Percentiles rank a stretch among this genome's conserved stretches.
Conservation (phyloP, 2,888 invertebrate genomes). For the Ochropacha duplaris region DNA sequence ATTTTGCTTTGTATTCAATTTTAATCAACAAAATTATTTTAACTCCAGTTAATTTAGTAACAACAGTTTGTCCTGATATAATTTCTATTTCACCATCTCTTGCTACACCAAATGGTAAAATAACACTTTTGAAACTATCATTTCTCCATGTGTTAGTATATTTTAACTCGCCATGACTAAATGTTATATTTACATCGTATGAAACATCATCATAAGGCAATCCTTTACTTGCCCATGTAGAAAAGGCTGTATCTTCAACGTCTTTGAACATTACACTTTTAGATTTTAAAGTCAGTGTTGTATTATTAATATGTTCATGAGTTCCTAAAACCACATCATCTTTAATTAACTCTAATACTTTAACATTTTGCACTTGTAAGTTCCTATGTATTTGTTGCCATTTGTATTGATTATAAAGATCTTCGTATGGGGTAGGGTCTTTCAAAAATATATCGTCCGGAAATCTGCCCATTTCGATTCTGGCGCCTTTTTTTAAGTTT, state of each 20-base stretch:
- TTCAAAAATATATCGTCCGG: slow-evolving; percentile 57
- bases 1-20: slow-evolving; percentile 43
- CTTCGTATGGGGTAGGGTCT: slow-evolving; percentile 58
- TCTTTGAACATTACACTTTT: slow-evolving; percentile 31
- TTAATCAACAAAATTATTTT: slow-evolving; percentile 50
- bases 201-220: slow-evolving; percentile 44
- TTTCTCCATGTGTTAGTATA: slow-evolving; percentile 54
- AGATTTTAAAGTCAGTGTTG: slow-evolving; percentile 32
- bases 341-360: slow-evolving; percentile 47
- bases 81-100: slow-evolving; percentile 37
- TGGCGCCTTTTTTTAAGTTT: slow-evolving; percentile 54
- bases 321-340: slow-evolving; percentile 40
- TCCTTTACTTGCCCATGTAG: slow-evolving; percentile 49
- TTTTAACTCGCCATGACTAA: slow-evolving; percentile 30
- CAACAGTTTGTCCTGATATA: slow-evolving; percentile 43
- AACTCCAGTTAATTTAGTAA: slow-evolving; percentile 42
- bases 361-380: slow-evolving; percentile 39
- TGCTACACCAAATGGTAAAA: slow-evolving; percentile 37
- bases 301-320: slow-evolving; percentile 51
- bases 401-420: slow-evolving; percentile 50
- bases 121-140: slow-evolving; percentile 24
- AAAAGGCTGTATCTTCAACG: slow-evolving; percentile 45
- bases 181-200: slow-evolving; percentile 43
- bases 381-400: slow-evolving; percentile 55
- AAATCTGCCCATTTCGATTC: slow-evolving; percentile 50